phyloP scores from a whole-genome alignment of 2,888 invertebrate species.

The Lycophotia porphyrea region DNA sequence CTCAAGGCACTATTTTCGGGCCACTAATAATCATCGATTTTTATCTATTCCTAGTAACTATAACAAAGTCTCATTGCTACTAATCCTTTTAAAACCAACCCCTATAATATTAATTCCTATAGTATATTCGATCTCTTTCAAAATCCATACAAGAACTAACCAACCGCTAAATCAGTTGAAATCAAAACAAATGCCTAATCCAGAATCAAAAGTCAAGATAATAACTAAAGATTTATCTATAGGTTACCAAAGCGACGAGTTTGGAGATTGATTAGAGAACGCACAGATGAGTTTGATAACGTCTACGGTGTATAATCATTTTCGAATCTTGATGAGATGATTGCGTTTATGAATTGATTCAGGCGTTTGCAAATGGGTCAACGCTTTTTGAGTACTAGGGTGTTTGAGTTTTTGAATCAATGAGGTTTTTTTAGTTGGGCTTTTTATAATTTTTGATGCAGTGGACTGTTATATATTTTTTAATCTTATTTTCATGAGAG shows the following conservation, averaged over 20 bases:
- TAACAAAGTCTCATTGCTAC: not conserved
- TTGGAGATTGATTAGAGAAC: slow-evolving; percentile 53
- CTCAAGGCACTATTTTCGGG: not conserved
- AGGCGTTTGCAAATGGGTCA: slow-evolving; percentile 1
- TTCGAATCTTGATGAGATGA: slow-evolving; percentile 17
- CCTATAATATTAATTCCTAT: not conserved
- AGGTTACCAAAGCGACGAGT: slow-evolving; percentile 39
- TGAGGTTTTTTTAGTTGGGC: not conserved
- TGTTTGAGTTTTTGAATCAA: not conserved
- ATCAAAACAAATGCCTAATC: slow-evolving; percentile 24
- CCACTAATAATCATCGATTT: not conserved
- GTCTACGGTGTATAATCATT: slow-evolving; percentile 29
- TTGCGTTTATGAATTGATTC: slow-evolving; percentile 26
- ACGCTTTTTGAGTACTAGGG: not conserved
- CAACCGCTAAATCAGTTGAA: slow-evolving; percentile 16
- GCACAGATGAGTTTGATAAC: slow-evolving; percentile 50
- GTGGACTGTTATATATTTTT: not conserved
- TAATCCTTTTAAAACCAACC: not conserved
- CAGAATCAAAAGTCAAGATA: slow-evolving; percentile 36
- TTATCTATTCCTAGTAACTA: not conserved
- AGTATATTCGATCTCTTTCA: not conserved
- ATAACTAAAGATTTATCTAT: slow-evolving; percentile 28
- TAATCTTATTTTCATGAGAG: not conserved
- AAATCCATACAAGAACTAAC: not conserved
- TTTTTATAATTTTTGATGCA: not conserved